phyloP scores from a whole-genome alignment of 1,140 invertebrate genomes.

The Caenorhabditis remanei region DNA sequence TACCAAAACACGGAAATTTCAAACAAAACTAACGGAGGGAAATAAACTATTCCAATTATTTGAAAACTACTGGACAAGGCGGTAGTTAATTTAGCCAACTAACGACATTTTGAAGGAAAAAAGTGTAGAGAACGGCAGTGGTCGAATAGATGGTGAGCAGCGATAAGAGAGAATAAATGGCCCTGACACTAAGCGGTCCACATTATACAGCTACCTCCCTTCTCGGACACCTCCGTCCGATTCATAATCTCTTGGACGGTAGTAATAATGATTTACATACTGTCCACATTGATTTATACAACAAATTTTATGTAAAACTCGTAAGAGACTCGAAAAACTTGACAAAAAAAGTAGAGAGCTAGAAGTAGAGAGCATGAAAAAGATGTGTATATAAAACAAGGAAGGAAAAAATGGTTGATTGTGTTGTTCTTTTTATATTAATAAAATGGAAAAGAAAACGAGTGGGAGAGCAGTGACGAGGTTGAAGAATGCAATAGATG shows the following conservation, averaged over 20 bases:
- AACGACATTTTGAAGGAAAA: too few species aligned
- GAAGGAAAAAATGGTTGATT: background rate
- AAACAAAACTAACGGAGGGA: too few species aligned
- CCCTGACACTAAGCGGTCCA: constrained; percentile 30
- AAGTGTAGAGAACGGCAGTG: too few species aligned
- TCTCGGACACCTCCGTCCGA: background rate
- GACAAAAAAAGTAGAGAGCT: background rate
- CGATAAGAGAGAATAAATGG: constrained; percentile 14
- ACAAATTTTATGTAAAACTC: constrained; percentile 2
- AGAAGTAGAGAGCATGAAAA: background rate
- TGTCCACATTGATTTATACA: background rate
- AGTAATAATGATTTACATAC: background rate
- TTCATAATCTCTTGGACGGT: background rate
- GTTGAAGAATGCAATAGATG: background rate
- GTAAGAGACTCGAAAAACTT: background rate
- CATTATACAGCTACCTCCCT: background rate
- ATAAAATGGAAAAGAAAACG: background rate
- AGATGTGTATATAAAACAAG: background rate
- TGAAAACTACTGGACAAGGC: too few species aligned
- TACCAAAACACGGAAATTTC: too few species aligned
- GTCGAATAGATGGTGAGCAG: background rate
- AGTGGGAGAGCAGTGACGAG: constrained; percentile 22
- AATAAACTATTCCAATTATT: too few species aligned
- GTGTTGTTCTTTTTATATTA: background rate
- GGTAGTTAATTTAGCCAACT: too few species aligned